phyloP scores from a whole-genome alignment of 1,140 invertebrate genomes.

The Choristoneura fumiferana region DNA sequence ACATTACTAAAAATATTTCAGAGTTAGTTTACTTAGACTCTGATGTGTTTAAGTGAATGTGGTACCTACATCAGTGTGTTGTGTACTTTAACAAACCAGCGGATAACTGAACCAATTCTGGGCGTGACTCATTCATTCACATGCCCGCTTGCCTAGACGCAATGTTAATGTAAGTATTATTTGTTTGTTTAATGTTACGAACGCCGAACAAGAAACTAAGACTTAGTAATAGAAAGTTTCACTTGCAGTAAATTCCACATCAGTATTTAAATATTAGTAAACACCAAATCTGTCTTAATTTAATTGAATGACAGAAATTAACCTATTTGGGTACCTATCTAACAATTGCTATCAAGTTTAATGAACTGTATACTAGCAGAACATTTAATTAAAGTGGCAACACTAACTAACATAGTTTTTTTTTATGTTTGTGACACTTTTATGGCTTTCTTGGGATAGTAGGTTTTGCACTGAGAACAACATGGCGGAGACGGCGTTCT shows the following conservation, averaged over 20 bases:
- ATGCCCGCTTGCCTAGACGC: slow-evolving; percentile 43
- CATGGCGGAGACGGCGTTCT: slow-evolving; percentile 76
- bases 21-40: no score
- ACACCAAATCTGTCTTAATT: no score
- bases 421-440: slow-evolving; percentile 51
- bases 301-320: no score
- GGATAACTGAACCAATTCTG: slow-evolving; percentile 65
- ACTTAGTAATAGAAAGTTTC: no score
- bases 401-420: neutral
- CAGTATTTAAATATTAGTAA: no score
- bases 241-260: no score
- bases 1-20: no score
- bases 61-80: slow-evolving; percentile 7
- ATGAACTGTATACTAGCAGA: no score
- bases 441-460: slow-evolving; percentile 60
- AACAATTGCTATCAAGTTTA: no score
- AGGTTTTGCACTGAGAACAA: slow-evolving; percentile 76
- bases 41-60: no score
- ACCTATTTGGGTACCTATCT: no score
- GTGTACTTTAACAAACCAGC: slow-evolving; percentile 44
- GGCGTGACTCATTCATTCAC: slow-evolving; percentile 70
- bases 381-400: no score
- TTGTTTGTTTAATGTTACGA: slow-evolving; percentile 9
- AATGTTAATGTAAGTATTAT: slow-evolving; percentile 43
- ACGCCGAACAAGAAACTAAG: slow-evolving; percentile 21